Percentiles rank a stretch among this genome's conserved stretches.
Conservation (phyloP, 2,113 vertebrate species). For the Sialia sialis region DNA sequence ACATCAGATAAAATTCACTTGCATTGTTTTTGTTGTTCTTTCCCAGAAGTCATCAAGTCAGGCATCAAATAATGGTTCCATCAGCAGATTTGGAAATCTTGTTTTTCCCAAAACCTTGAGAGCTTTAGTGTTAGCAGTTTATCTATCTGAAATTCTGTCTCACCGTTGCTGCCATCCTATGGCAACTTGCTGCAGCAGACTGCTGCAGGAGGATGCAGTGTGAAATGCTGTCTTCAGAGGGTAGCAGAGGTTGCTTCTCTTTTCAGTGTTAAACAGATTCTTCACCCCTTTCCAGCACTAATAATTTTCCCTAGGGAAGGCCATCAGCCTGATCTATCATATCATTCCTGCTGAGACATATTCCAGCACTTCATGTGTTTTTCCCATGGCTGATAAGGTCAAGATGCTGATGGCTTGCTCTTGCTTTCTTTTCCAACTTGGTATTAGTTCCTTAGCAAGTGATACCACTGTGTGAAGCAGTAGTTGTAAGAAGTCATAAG, state of each 20-base stretch:
- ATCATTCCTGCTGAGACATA: background rate
- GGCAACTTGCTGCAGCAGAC: background rate
- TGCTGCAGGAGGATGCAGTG: background rate
- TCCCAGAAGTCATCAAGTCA: background rate
- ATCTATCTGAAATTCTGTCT: background rate
- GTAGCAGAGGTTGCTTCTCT: conserved; percentile 8
- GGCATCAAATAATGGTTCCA: background rate
- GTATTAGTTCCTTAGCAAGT: background rate
- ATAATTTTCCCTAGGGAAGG: background rate
- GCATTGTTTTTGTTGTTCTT: background rate
- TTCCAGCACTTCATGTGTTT: background rate
- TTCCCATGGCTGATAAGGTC: background rate
- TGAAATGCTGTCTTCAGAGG: conserved; percentile 20
- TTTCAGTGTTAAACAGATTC: background rate
- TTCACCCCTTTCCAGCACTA: background rate
- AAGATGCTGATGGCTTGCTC: background rate
- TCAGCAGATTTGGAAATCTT: background rate
- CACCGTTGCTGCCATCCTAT: conserved; percentile 39
- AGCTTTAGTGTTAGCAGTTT: background rate
- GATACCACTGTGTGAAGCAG: background rate
- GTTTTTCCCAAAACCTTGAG: background rate
- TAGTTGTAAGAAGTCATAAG: background rate
- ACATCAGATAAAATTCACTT: background rate
- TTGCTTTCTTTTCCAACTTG: background rate
- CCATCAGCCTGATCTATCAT: background rate